A percentile compares a stretch with the other conserved stretches of the same genome.
These are phyloP conservation scores for Neria commutata DNA, from an alignment of 2,888 invertebrate genomes.

Conservation along the genomic window DNA sequence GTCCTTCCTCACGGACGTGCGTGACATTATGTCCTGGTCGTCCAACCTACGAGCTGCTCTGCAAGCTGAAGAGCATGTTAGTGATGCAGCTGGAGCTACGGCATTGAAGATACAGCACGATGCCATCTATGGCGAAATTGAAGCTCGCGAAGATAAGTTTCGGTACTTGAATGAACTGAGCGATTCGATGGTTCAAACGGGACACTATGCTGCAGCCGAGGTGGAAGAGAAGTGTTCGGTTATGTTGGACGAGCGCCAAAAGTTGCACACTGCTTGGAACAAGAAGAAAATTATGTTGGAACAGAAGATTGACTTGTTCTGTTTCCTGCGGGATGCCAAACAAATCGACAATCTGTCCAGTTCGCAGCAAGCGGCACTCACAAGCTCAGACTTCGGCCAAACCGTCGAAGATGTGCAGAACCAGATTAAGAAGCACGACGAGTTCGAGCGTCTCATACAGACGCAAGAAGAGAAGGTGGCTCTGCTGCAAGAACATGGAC, in stretches of 20 bases:
- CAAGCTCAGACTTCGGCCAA: slow-evolving; percentile 74
- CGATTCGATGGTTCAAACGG: slow-evolving; percentile 81
- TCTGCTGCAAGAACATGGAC: slow-evolving; percentile 81
- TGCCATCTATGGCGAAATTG: slow-evolving; percentile 82
- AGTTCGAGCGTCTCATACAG: slow-evolving; percentile 88
- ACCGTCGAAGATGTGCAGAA: slow-evolving; percentile 89
- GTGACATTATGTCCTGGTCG: slow-evolving; percentile 91
- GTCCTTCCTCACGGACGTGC: slow-evolving; percentile 82
- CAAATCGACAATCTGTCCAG: slow-evolving; percentile 88
- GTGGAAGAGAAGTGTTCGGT: slow-evolving; percentile 80
- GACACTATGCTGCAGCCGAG: slow-evolving; percentile 81
- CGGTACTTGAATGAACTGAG: slow-evolving; percentile 76
- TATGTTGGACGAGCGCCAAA: slow-evolving; percentile 78
- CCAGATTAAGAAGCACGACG: slow-evolving; percentile 90
- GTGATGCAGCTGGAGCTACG: slow-evolving; percentile 83
- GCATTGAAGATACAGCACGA: slow-evolving; percentile 83
- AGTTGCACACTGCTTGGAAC: slow-evolving; percentile 85
- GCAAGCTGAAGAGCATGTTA: slow-evolving; percentile 79
- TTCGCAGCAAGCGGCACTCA: slow-evolving; percentile 82
- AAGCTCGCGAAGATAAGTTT: slow-evolving; percentile 85
- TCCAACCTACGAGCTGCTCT: slow-evolving; percentile 77
- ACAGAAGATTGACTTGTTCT: slow-evolving; percentile 90
- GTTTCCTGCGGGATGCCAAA: slow-evolving; percentile 92
- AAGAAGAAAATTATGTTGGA: slow-evolving; percentile 86
- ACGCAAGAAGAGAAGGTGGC: slow-evolving; percentile 86